These are phyloP conservation scores for Hoplodrina ambigua DNA, from an alignment of 2,888 invertebrate genomes.

Conservation along the genomic window DNA sequence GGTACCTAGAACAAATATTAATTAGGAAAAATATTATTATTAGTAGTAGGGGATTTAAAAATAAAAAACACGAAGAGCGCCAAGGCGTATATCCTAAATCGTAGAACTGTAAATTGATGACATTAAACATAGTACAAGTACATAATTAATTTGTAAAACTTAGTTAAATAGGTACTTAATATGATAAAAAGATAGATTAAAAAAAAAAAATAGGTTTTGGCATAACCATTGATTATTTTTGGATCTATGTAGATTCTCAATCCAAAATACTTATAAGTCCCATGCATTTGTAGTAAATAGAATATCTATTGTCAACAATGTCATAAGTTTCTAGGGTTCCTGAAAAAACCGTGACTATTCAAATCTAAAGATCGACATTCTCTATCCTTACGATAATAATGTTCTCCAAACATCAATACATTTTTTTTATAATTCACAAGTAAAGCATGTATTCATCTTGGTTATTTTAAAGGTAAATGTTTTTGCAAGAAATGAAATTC, in stretches of 20 bases:
- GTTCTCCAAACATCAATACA: slow-evolving; percentile 4
- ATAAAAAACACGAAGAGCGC: neutral
- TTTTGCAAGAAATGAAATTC: neutral
- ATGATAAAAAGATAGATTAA: neutral
- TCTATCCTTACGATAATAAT: neutral
- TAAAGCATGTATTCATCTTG: neutral
- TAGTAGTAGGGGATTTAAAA: neutral
- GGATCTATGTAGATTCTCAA: neutral
- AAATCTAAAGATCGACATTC: neutral
- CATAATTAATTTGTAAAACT: slow-evolving; percentile 2
- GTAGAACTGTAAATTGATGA: neutral
- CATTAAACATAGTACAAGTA: slow-evolving; percentile 15
- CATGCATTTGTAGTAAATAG: neutral
- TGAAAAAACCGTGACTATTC: slow-evolving; percentile 1
- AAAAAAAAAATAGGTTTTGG: neutral
- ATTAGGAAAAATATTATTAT: neutral
- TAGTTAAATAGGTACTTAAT: too few relatives aligned
- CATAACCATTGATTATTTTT: neutral
- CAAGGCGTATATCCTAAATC: too few relatives aligned
- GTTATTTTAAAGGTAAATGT: neutral
- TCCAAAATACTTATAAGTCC: slow-evolving; percentile 1
- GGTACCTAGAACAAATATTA: too few relatives aligned
- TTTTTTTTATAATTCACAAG: neutral
- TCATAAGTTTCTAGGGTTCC: neutral
- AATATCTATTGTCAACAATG: neutral